Conservation (phyloP, 2,797 vertebrate genomes). For the Propithecus deckenii region DNA sequence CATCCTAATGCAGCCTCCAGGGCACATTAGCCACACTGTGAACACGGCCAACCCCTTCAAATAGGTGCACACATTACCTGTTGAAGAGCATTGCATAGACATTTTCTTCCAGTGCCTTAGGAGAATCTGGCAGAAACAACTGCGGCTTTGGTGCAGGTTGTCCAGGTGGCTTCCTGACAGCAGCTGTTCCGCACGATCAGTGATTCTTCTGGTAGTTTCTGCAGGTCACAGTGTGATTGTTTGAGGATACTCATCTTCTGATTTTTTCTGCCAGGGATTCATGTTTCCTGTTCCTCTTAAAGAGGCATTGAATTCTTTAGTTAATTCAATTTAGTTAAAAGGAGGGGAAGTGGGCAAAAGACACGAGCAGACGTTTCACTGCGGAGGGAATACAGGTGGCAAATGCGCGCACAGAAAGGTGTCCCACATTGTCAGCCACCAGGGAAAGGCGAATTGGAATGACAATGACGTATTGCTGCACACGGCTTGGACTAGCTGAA, state of each 20-base stretch:
- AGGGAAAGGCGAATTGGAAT: background rate
- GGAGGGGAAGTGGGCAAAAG: background rate
- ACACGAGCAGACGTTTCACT: accelerated
- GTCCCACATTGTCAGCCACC: background rate
- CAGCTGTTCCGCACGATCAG: accelerated
- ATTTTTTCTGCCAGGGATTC: background rate
- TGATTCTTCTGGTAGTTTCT: background rate
- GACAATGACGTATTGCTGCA: accelerated
- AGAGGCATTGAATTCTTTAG: background rate
- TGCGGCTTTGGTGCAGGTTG: accelerated
- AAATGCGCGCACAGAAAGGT: accelerated
- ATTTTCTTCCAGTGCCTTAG: background rate
- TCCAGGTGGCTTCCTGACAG: accelerated
- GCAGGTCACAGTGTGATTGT: background rate
- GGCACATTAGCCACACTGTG: accelerated
- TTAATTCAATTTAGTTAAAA: background rate
- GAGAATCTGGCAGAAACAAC: background rate
- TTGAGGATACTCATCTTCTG: accelerated
- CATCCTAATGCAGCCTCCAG: background rate
- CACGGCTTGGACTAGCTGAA: background rate
- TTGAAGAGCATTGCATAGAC: accelerated
- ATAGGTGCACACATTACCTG: accelerated
- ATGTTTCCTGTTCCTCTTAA: background rate
- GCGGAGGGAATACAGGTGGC: background rate
- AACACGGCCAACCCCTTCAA: accelerated